Evolutionary conservation across 1,140 invertebrate species (phyloP), one percentile per base, ranked within the genome.

Genomic region (Monomorium pharaonis): DNA sequence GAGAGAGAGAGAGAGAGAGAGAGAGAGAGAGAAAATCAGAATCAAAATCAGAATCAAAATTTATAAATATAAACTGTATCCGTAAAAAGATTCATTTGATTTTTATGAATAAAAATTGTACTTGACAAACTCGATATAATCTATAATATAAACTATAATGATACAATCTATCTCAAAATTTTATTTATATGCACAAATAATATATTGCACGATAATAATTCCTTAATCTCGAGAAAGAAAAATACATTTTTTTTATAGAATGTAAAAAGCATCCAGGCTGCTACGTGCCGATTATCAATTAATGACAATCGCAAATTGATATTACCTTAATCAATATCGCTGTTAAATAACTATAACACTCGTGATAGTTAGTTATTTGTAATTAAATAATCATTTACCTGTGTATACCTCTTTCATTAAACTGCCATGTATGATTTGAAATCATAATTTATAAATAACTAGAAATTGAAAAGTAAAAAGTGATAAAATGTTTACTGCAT

Each of bases 361-460:
- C 18, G 49, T 18, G 16, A 62, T 76, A 14, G n/a, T n/a, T n/a
- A n/a, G n/a, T n/a, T n/a, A n/a, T n/a, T 24, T 3, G 24, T 24
- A 18, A 77, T 77, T 63, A 76, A 60, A 44, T 76, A 44, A 65
- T n/a, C 33, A 49, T n/a, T 65, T 49, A 51, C 9, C 67, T 3
- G 12, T 16, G 44, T 27, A 24, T n/a, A n/a, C n/a, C 6, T n/a
- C 2, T 42, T 63, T 78, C 49, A 78, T 78, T 33, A 65, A 33
- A 65, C 60, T 75, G 33, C 9, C 21, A 21, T 18, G 5, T 49
- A 37, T 56, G 12, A 33, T 65, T 63, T 10, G 14, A 63, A 63
- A 24, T 27, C 3, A 27, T 27, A 58, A 58, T 58, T 58, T 27
- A 58, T 16, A 49, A 27, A 58, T 18, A 18, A n/a, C 16, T 3